Evolutionary conservation across 2,888 invertebrate species (phyloP), one percentile per base, ranked within the genome.

Genomic region (Eupelmus urozonus): DNA sequence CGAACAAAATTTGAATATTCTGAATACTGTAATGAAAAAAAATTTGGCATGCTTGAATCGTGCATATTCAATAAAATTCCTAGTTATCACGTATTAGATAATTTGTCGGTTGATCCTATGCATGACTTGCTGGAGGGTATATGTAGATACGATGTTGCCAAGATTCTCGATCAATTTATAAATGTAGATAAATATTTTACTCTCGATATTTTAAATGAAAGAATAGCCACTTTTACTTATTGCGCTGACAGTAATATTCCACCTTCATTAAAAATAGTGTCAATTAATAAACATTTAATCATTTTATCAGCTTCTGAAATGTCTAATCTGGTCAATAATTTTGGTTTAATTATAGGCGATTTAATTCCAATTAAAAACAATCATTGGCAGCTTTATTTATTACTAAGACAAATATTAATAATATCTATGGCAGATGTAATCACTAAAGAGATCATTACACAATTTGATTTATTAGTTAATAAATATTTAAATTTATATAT

Each of bases 221-320:
- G 63, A 13, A 45, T 63, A 4, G 7, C 9, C 3, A 23, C 16
- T 20, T 42, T 42, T 63, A 45, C 34, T 42, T 63, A 9, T 25
- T 27, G 11, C 4, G 0, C 49, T 7, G 40, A 60, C 40, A 60
- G 2, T 1, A 65, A 65, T 65, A 29, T 49, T 65, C 29, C 65
- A 45, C 25, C 25, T n/a, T 1, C 18, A 27, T 18, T 18, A 1
- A 4, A 65, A 18, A 2, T 16, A 13, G 29, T 25, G 2, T 27
- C 51, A 29, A 49, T 27, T 9, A 29, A 45, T 23, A 51, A 40
- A 1, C 2, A 59, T 4, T 9, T 11, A 7, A 34, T 70, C 1
- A 57, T 57, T 11, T 23, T 69, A 34, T 49, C 60, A 18, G 59
- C 71, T 16, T 60, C 60, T 7, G 71, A 71, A 62, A 71, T 71